A percentile compares a stretch with the other conserved stretches of the same genome.
phyloP scores from a whole-genome alignment of 2,113 vertebrate species.

The Indicator indicator region DNA sequence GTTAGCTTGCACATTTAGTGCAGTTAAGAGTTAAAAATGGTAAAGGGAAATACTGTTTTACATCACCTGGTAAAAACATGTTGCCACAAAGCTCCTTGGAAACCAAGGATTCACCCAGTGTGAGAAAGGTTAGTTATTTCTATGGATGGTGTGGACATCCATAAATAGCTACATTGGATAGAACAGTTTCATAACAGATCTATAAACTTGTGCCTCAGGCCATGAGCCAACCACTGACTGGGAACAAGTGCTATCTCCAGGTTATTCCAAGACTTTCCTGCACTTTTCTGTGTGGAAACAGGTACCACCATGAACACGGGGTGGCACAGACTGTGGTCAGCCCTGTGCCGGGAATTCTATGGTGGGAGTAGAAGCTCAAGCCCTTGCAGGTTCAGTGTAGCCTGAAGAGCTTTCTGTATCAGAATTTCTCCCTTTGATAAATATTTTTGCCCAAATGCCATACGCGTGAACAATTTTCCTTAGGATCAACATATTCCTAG shows the following conservation, averaged over 20 bases:
- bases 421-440: not conserved
- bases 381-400: not conserved
- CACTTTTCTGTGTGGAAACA: not conserved
- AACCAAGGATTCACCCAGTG: not conserved
- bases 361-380: not conserved
- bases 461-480: not conserved
- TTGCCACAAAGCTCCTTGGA: not conserved
- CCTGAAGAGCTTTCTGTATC: not conserved
- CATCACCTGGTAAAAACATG: not conserved
- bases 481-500: not conserved
- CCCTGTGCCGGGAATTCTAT: not conserved
- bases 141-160: not conserved
- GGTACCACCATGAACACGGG: not conserved
- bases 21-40: not conserved
- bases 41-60: not conserved
- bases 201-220: slow-evolving; percentile 28
- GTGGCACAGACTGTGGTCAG: not conserved
- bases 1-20: too few species aligned
- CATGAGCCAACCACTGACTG: not conserved
- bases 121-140: slow-evolving; percentile 17
- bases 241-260: not conserved
- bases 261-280: not conserved
- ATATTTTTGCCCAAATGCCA: not conserved
- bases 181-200: slow-evolving; percentile 55
- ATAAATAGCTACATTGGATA: slow-evolving; percentile 7